Percentiles rank a stretch among this genome's conserved stretches.
phyloP scores from a whole-genome alignment of 2,888 invertebrate genomes.

The Drosophila nigricruria region DNA sequence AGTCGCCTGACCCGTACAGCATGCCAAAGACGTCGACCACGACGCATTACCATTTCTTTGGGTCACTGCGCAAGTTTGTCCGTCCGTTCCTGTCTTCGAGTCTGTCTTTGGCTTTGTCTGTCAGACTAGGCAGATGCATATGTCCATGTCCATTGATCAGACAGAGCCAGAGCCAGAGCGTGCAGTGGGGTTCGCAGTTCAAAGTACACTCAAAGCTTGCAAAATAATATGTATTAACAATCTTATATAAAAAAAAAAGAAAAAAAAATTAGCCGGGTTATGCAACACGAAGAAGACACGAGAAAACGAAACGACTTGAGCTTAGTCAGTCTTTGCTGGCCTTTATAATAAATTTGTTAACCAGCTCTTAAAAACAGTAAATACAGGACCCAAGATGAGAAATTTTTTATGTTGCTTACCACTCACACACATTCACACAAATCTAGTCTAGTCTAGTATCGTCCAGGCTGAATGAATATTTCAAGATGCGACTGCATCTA shows the following conservation, averaged over 20 bases:
- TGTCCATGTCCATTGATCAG: constrained; percentile 76
- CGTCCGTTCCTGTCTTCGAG: constrained; percentile 2
- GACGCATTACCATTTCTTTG: constrained; percentile 81
- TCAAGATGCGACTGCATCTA: constrained; percentile 29
- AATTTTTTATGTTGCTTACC: constrained; percentile 20
- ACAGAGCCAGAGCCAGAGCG: constrained; percentile 34
- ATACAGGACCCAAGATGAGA: constrained; percentile 26
- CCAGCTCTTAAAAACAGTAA: constrained; percentile 32
- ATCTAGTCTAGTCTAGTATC: constrained; percentile 16
- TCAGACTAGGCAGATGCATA: constrained; percentile 69
- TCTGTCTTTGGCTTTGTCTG: constrained; percentile 25
- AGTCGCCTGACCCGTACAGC: constrained; percentile 50
- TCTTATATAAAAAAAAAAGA: constrained; percentile 75
- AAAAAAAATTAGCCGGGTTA: constrained; percentile 74
- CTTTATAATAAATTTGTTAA: constrained; percentile 77
- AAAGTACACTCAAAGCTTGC: constrained; percentile 70
- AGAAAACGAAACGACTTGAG: constrained; percentile 33
- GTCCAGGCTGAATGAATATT: constrained; percentile 4
- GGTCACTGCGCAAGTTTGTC: constrained; percentile 74
- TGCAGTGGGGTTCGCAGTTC: constrained; percentile 78
- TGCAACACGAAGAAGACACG: constrained; percentile 79
- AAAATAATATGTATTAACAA: constrained; percentile 84
- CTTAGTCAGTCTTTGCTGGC: constrained; percentile 11
- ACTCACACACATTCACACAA: constrained; percentile 30
- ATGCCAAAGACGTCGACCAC: constrained; percentile 41